These are phyloP conservation scores for Aplochiton taeniatus DNA, from an alignment of 2,797 vertebrate species.

Conservation along the genomic window DNA sequence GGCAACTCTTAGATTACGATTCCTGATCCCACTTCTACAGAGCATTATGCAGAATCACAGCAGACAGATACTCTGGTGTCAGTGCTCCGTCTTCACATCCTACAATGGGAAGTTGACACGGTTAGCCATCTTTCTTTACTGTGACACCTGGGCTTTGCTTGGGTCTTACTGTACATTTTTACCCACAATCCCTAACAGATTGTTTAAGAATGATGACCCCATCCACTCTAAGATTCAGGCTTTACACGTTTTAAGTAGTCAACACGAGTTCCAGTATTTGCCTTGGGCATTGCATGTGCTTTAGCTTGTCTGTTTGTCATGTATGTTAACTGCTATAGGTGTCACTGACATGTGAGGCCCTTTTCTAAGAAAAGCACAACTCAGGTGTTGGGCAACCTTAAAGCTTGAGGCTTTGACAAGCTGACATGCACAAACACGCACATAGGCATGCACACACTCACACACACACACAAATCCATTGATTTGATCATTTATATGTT, in stretches of 20 bases:
- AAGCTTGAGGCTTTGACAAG: slow-evolving; percentile 14
- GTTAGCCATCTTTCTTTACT: no score
- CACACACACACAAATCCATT: background rate
- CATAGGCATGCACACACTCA: background rate
- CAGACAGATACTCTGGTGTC: no score
- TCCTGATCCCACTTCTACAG: slow-evolving; percentile 56
- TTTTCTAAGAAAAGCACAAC: slow-evolving; percentile 13
- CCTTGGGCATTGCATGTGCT: slow-evolving; percentile 53
- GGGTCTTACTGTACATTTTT: no score
- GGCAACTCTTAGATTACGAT: slow-evolving; percentile 41
- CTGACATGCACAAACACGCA: background rate
- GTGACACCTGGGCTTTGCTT: no score
- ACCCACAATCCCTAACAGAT: no score
- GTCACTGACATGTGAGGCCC: slow-evolving; percentile 16
- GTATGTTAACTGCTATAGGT: slow-evolving; percentile 33
- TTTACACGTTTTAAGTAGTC: slow-evolving; percentile 40
- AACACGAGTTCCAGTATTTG: slow-evolving; percentile 22
- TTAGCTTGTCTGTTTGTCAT: slow-evolving; percentile 49
- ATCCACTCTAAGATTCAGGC: no score
- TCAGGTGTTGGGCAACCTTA: slow-evolving; percentile 3
- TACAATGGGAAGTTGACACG: no score
- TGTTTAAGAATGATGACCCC: no score
- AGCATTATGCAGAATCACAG: background rate
- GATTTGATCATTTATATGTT: no score
- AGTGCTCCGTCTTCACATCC: no score